These are phyloP conservation scores for Halichoerus grypus DNA, from an alignment of 2,113 vertebrate species.

Conservation along the genomic window DNA sequence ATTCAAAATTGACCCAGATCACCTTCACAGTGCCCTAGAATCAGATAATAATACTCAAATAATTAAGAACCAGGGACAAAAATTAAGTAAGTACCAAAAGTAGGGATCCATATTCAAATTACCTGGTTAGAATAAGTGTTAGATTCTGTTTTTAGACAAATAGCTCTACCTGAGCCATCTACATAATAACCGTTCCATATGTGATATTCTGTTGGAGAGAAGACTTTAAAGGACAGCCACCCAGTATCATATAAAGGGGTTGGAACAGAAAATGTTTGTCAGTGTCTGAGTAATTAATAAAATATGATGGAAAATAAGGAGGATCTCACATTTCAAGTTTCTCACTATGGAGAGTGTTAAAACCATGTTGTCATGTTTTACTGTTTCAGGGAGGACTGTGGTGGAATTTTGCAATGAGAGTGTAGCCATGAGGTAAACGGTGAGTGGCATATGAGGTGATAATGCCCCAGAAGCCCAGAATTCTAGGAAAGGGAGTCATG, in stretches of 20 bases:
- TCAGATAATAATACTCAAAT: neutral
- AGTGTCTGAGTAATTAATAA: neutral
- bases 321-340: neutral
- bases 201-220: neutral
- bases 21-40: neutral
- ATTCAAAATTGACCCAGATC: constrained; percentile 44
- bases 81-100: constrained; percentile 20
- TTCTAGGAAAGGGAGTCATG: neutral
- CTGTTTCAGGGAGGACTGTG: neutral
- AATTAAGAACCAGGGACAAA: neutral
- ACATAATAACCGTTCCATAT: neutral
- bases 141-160: neutral
- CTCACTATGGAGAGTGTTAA: neutral
- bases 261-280: neutral
- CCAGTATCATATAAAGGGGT: neutral
- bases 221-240: neutral
- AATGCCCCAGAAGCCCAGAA: neutral
- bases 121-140: neutral
- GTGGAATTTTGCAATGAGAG: neutral
- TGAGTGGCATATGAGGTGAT: neutral
- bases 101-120: neutral
- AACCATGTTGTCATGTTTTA: neutral
- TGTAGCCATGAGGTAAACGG: neutral
- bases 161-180: neutral
- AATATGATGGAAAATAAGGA: neutral